Conservation (phyloP, 2,888 invertebrate species). For the Caenorhabditis sulstoni region DNA sequence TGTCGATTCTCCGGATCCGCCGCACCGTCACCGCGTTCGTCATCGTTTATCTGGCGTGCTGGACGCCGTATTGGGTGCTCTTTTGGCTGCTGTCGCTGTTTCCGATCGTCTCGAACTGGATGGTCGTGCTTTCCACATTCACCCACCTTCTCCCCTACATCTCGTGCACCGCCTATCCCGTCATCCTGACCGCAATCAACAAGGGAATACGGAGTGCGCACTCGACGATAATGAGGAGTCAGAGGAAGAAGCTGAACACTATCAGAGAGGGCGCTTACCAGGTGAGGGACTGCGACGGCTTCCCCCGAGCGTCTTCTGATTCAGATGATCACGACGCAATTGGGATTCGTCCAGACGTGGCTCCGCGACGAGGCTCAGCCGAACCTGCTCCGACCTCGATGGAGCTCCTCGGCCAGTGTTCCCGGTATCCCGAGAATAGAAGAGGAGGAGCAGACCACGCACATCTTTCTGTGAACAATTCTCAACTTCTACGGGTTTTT, state of each 20-base stretch:
- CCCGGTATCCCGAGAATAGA: neutral
- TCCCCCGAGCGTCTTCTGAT: neutral
- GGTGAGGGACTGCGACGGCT: constrained; percentile 24
- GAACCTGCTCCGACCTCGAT: constrained; percentile 6
- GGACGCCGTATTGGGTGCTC: constrained; percentile 71
- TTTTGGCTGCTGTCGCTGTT: constrained; percentile 65
- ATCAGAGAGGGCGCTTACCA: constrained; percentile 65
- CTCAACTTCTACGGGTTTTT: no score
- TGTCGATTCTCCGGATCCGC: constrained; percentile 59
- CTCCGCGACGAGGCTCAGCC: constrained; percentile 30
- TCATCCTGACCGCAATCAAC: constrained; percentile 64
- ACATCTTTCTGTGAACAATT: neutral
- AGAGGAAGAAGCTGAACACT: constrained; percentile 61
- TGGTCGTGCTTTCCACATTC: constrained; percentile 59
- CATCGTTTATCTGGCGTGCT: constrained; percentile 66
- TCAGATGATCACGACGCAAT: constrained; percentile 55
- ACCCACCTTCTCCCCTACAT: constrained; percentile 68
- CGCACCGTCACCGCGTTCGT: constrained; percentile 69
- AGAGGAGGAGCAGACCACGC: neutral
- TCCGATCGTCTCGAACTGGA: constrained; percentile 51
- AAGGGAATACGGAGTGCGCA: constrained; percentile 64
- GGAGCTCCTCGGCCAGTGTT: constrained; percentile 1
- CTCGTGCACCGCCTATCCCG: constrained; percentile 68
- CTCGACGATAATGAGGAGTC: constrained; percentile 58
- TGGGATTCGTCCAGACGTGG: constrained; percentile 61